These are phyloP conservation scores for Bombycilla garrulus DNA, from an alignment of 2,113 vertebrate genomes.

Conservation along the genomic window DNA sequence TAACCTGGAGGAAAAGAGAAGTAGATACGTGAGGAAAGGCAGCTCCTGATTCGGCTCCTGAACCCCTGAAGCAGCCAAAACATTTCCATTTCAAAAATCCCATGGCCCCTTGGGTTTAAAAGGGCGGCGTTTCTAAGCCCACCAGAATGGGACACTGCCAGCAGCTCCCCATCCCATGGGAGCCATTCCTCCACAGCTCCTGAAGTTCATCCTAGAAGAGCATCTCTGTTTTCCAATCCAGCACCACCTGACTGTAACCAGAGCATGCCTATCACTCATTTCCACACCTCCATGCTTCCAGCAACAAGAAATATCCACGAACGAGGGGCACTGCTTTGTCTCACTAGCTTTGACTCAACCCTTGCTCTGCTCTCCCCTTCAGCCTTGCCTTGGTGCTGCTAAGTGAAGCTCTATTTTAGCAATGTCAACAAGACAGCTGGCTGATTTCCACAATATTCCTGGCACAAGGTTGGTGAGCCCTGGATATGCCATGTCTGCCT, in stretches of 20 bases:
- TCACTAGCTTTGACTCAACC: neutral
- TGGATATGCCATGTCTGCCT: constrained; percentile 43
- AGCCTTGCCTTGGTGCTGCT: neutral
- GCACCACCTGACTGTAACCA: neutral
- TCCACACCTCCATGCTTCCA: neutral
- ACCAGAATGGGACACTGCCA: neutral
- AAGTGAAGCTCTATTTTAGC: constrained; percentile 21
- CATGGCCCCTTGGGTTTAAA: fast-evolving
- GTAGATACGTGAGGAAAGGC: neutral
- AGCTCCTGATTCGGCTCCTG: neutral
- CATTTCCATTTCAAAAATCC: neutral
- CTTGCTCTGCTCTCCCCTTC: neutral
- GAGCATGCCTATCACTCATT: fast-evolving
- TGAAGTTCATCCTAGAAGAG: neutral
- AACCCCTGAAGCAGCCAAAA: neutral
- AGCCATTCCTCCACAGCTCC: neutral
- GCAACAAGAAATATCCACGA: neutral
- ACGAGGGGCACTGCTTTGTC: neutral
- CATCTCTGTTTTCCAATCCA: neutral
- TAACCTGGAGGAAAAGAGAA: constrained; percentile 68
- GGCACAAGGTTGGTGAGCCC: constrained; percentile 22
- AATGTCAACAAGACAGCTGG: constrained; percentile 63
- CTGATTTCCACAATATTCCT: constrained; percentile 27
- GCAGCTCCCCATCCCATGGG: neutral
- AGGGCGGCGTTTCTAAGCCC: neutral